phyloP scores from a whole-genome alignment of 92 coral and sea anemone genomes.

The Umimayanthus kanabou region DNA sequence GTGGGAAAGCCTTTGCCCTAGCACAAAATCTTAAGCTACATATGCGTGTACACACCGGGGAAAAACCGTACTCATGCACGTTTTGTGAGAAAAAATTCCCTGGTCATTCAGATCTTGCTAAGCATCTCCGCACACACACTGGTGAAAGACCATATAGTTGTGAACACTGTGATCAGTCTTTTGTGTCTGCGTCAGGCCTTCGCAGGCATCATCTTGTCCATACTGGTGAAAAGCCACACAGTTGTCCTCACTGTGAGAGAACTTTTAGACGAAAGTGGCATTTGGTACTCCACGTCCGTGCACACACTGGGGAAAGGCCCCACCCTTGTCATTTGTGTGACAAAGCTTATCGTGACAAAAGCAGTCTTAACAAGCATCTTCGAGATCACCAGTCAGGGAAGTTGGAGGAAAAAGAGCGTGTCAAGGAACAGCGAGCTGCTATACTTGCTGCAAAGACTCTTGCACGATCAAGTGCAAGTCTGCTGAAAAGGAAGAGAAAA shows the following conservation, averaged over 20 bases:
- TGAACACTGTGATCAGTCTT: slow-evolving; percentile 38
- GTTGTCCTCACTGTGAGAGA: slow-evolving; percentile 34
- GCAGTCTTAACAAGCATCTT: slow-evolving; percentile 37
- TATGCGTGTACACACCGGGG: slow-evolving; percentile 37
- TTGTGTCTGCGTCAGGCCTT: slow-evolving; percentile 30
- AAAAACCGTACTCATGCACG: slow-evolving; percentile 36
- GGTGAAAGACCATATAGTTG: slow-evolving; percentile 43
- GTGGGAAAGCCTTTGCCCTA: slow-evolving; percentile 33
- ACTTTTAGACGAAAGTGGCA: slow-evolving; percentile 42
- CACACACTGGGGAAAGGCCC: slow-evolving; percentile 35
- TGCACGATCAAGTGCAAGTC: slow-evolving; percentile 31
- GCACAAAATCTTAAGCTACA: slow-evolving; percentile 41
- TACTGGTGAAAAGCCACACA: slow-evolving; percentile 39
- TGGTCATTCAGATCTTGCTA: slow-evolving; percentile 41
- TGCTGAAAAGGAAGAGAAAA: neutral
- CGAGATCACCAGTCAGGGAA: slow-evolving; percentile 38
- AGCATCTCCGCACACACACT: slow-evolving; percentile 36
- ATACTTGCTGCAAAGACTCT: slow-evolving; percentile 28
- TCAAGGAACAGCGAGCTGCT: slow-evolving; percentile 38
- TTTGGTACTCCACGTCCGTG: slow-evolving; percentile 33
- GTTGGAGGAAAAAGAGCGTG: slow-evolving; percentile 35
- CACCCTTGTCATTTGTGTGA: slow-evolving; percentile 41
- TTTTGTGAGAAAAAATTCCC: slow-evolving; percentile 37
- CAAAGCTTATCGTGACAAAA: slow-evolving; percentile 37
- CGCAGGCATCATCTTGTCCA: slow-evolving; percentile 44